Conservation (phyloP, 2,888 invertebrate species). For the Nematopogon swammerdamellus region DNA sequence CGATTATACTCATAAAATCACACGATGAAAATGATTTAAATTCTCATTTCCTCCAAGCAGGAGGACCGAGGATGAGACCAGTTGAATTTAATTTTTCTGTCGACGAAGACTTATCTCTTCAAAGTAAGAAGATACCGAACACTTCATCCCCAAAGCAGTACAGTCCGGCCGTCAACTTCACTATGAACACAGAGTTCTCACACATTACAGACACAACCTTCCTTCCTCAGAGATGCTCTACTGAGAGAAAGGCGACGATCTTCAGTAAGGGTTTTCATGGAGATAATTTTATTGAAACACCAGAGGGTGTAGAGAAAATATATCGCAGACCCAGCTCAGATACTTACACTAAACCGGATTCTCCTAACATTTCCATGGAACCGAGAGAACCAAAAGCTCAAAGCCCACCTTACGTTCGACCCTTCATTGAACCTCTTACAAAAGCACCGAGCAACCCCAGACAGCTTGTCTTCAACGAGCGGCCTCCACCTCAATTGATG, state of each 20-base stretch:
- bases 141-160: constrained; percentile 46
- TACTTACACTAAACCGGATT: constrained; percentile 49
- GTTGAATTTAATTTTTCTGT: neutral
- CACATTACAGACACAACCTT: constrained; percentile 46
- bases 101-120: constrained; percentile 16
- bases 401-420: neutral
- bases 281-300: neutral
- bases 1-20: constrained; percentile 27
- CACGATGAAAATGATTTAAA: constrained; percentile 2
- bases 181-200: constrained; percentile 46
- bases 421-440: neutral
- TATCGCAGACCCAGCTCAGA: constrained; percentile 36
- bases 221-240: constrained; percentile 40
- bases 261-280: constrained; percentile 1
- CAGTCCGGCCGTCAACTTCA: constrained; percentile 35
- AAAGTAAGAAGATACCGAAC: constrained; percentile 38
- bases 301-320: neutral
- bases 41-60: neutral
- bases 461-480: constrained; percentile 38
- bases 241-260: constrained; percentile 34
- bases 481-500: constrained; percentile 13
- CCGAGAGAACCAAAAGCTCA: constrained; percentile 10
- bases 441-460: constrained; percentile 30
- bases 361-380: constrained; percentile 31
- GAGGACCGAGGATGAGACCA: constrained; percentile 16